phyloP scores from a whole-genome alignment of 2,113 vertebrate species.

The Catagonus wagneri region DNA sequence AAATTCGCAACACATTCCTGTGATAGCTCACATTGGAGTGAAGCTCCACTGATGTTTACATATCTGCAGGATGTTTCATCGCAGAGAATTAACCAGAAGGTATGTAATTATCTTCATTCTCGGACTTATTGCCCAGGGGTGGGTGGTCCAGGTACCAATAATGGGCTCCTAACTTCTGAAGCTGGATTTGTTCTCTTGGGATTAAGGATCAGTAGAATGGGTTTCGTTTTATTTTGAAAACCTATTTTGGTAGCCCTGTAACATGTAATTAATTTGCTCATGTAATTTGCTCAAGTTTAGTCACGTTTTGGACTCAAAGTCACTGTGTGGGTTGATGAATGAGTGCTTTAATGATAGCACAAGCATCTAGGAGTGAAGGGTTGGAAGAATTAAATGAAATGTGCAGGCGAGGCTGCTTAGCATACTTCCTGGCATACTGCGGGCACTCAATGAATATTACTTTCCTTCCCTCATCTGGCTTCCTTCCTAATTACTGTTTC shows the following conservation, averaged over 20 bases:
- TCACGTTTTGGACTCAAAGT: constrained; percentile 14
- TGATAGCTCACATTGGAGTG: not conserved
- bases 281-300: constrained; percentile 44
- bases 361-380: not conserved
- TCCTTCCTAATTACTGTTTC: not conserved
- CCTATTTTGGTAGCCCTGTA: not conserved
- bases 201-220: constrained; percentile 26
- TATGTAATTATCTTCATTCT: constrained; percentile 58
- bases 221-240: constrained; percentile 23
- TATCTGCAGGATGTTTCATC: constrained; percentile 10
- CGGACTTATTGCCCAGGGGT: constrained; percentile 25
- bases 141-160: constrained; percentile 33
- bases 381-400: not conserved
- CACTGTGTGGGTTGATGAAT: not conserved
- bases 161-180: constrained; percentile 43
- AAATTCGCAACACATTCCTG: not conserved
- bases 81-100: constrained; percentile 35
- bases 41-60: not conserved
- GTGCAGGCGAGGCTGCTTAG: not conserved
- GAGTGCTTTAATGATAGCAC: not conserved
- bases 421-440: not conserved
- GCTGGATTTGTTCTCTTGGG: constrained; percentile 31
- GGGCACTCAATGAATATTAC: not conserved
- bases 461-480: not conserved
- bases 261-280: constrained; percentile 41